Evolutionary conservation across 2,113 vertebrate genomes (phyloP).

Genomic region (Oenanthe melanoleuca): DNA sequence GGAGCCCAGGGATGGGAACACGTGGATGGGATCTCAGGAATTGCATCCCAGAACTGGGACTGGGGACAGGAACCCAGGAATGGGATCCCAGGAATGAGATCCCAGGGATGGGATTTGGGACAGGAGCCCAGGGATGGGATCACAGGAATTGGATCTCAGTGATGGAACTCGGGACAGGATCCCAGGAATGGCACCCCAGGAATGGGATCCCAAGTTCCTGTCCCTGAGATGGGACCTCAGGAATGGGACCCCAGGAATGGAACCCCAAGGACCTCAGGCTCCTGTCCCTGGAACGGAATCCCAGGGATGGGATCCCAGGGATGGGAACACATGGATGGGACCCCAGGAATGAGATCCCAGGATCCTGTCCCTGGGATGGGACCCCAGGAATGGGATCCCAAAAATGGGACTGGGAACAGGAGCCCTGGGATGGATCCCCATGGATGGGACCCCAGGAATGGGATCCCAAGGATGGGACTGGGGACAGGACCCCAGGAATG

Average conservation of each 20-base stretch:
- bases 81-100: neutral
- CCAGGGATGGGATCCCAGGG: no score
- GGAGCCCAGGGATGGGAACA: no score
- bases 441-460: no score
- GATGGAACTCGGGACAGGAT: rapidly evolving
- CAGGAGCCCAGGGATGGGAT: neutral
- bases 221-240: neutral
- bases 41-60: no score
- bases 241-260: neutral
- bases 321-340: rapidly evolving
- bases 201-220: no score
- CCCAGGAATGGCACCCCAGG: no score
- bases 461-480: no score
- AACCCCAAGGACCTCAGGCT: no score
- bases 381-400: rapidly evolving
- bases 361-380: no score
- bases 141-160: rapidly evolving
- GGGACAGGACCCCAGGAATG: no score
- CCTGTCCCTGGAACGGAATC: neutral
- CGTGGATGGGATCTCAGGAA: neutral
- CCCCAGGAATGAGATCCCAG: rapidly evolving
- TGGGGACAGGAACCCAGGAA: neutral
- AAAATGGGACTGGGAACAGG: no score
- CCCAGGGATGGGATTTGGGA: no score
- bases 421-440: neutral